Base-by-base conservation (phyloP, 2,888 invertebrate species). In the Parnassius glacialis region DNA sequence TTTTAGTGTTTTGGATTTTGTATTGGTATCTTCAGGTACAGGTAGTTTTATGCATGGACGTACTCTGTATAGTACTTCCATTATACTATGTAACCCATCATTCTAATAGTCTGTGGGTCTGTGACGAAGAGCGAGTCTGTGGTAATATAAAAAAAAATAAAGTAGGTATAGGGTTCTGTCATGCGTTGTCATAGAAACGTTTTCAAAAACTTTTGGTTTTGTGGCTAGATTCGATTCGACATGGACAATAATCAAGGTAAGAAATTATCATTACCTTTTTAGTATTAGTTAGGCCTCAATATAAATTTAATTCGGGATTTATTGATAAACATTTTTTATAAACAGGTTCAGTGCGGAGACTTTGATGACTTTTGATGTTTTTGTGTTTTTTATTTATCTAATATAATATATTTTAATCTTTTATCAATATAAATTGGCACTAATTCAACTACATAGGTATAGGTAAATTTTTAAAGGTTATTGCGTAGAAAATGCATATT, bases 121-220 rank as follows among this genome's bases (percentile, higher is more conserved):
- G 20, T 20, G 20, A 2, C 20, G 2, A 20, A 20, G 20, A 20
- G 16, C 16, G 78, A 80, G 83, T 83, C 53, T 83, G 80, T 45
- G 45, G 11, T 45, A 12, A 45, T 45, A 12, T 45, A 20, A 20
- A 20, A 20, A 20, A 20, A 20, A 20, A 20, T 2, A 10, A 44
- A 44, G 10, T 10, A 12, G 11, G 10, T 12, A 45, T 2, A 12
- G 1, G 1, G n/a, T 13, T 9, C 86, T 87, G 87, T 91, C 91
- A 91, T 90, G 90, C 81, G 91, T 91, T 84, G 91, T 86, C 90
- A 91, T 91, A 91, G 91, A 90, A 91, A 91, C 91, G 87, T 75
- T 85, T 87, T 87, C 68, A 68, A 72, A 85, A 84, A 85, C 82
- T 86, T 88, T 84, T 86, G 71, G 82, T 82, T 84, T 85, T 87